A percentile compares a stretch with the other conserved stretches of the same genome.
Evolutionary conservation across 2,888 invertebrate species (phyloP).

Genomic region (Danaus chrysippus): DNA sequence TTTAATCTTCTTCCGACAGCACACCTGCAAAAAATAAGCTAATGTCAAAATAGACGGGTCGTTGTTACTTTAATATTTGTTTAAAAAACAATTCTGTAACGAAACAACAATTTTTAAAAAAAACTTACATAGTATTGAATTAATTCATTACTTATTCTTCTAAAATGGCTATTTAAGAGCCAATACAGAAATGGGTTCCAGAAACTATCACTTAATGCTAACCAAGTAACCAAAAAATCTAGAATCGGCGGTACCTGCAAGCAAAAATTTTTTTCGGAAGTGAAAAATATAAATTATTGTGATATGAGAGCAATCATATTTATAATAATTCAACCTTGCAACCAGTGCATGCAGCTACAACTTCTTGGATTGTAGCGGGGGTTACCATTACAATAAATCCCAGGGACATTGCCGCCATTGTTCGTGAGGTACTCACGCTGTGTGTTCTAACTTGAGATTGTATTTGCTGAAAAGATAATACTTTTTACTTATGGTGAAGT

Average conservation of each 20-base stretch:
- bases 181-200: slow-evolving; percentile 95
- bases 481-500: not conserved
- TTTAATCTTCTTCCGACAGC: slow-evolving; percentile 64
- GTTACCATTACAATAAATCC: slow-evolving; percentile 95
- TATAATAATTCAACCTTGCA: slow-evolving; percentile 79
- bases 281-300: too few relatives aligned
- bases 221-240: slow-evolving; percentile 92
- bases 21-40: slow-evolving; percentile 48
- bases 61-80: too few relatives aligned
- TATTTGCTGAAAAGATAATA: slow-evolving; percentile 45
- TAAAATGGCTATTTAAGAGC: slow-evolving; percentile 91
- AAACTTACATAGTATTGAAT: slow-evolving; percentile 85
- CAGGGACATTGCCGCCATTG: slow-evolving; percentile 95
- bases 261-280: slow-evolving; percentile 11
- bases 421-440: slow-evolving; percentile 89
- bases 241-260: slow-evolving; percentile 86
- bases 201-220: slow-evolving; percentile 92
- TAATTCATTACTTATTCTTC: slow-evolving; percentile 87
- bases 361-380: slow-evolving; percentile 94
- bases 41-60: too few relatives aligned
- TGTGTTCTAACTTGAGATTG: slow-evolving; percentile 81
- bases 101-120: not conserved
- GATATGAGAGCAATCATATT: not conserved
- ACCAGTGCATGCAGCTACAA: slow-evolving; percentile 93
- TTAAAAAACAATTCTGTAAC: too few relatives aligned